A percentile compares a stretch with the other conserved stretches of the same genome.
phyloP scores from a whole-genome alignment of 2,797 vertebrate species.

The Phataginus tricuspis region DNA sequence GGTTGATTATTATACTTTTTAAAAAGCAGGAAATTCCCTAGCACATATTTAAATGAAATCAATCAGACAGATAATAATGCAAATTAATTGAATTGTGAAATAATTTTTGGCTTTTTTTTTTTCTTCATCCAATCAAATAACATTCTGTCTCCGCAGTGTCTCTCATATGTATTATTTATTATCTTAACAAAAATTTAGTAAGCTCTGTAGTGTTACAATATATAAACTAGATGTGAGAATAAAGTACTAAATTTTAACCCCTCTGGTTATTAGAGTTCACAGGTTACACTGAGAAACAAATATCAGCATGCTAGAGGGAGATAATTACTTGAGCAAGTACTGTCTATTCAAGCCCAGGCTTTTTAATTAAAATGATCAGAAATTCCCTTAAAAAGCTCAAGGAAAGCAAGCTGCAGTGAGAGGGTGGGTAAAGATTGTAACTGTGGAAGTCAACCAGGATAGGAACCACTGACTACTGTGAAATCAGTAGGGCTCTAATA shows the following conservation, averaged over 20 bases:
- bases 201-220: neutral
- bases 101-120: conserved; percentile 38
- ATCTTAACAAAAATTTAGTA: neutral
- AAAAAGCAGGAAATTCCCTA: neutral
- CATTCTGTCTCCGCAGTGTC: neutral
- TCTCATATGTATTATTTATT: neutral
- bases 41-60: neutral
- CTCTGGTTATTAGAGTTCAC: neutral
- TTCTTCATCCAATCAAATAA: neutral
- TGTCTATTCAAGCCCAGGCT: neutral
- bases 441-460: neutral
- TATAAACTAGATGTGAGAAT: neutral
- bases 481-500: neutral
- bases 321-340: neutral
- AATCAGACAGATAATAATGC: conserved; percentile 9
- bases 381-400: neutral
- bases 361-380: neutral
- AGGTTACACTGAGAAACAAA: neutral
- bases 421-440: neutral
- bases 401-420: neutral
- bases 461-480: neutral
- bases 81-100: conserved; percentile 10
- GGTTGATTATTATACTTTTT: conserved; percentile 7
- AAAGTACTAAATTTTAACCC: neutral
- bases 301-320: neutral